These are phyloP conservation scores for Xestia xanthographa DNA, from an alignment of 2,888 invertebrate genomes.

Conservation along the genomic window DNA sequence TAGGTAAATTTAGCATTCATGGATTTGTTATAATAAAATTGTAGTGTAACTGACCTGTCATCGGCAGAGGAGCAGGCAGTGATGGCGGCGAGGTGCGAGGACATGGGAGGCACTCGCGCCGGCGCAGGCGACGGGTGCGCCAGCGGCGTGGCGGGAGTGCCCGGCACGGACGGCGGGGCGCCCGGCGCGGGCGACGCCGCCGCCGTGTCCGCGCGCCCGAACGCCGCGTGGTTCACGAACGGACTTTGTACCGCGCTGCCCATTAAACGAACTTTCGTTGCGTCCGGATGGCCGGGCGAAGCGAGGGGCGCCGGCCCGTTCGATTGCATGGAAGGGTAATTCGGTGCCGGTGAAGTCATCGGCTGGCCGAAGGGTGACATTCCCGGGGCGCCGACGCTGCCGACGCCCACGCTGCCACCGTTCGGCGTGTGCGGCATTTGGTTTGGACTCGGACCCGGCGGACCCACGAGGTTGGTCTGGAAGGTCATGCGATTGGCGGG, in stretches of 20 bases:
- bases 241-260: slow-evolving; percentile 89
- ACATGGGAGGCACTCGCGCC: slow-evolving; percentile 56
- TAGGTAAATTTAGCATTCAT: not conserved
- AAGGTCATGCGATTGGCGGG: slow-evolving; percentile 86
- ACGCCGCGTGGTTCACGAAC: slow-evolving; percentile 85
- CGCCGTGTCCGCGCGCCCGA: slow-evolving; percentile 72
- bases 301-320: slow-evolving; percentile 91
- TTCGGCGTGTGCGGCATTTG: slow-evolving; percentile 90
- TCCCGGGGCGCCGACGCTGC: slow-evolving; percentile 91
- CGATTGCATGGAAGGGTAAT: slow-evolving; percentile 90
- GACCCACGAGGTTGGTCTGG: slow-evolving; percentile 92
- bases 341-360: slow-evolving; percentile 91
- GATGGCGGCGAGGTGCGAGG: slow-evolving; percentile 83
- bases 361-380: slow-evolving; percentile 93
- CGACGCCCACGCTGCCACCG: slow-evolving; percentile 86
- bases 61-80: slow-evolving; percentile 53
- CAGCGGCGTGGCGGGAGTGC: slow-evolving; percentile 75
- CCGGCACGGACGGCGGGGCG: slow-evolving; percentile 69
- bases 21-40: not conserved
- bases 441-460: slow-evolving; percentile 95
- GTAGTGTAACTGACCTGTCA: slow-evolving; percentile 59
- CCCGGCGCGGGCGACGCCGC: slow-evolving; percentile 81
- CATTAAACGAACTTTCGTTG: slow-evolving; percentile 84
- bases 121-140: slow-evolving; percentile 77
- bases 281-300: slow-evolving; percentile 88